phyloP scores from a whole-genome alignment of 2,888 invertebrate species.

The Hemaris fuciformis region DNA sequence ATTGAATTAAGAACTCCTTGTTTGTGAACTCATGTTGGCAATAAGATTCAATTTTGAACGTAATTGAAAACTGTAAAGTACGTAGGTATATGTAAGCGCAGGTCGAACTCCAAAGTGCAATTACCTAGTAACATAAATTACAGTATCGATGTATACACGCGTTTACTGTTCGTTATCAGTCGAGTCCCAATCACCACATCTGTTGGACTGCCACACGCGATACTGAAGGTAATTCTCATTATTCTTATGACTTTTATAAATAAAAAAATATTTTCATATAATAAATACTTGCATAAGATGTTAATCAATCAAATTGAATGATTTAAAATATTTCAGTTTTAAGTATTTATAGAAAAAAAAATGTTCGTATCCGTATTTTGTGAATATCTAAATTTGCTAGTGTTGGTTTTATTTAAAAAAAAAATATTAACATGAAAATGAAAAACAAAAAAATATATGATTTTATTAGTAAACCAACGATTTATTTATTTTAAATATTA shows the following conservation, averaged over 20 bases:
- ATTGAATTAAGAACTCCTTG: no score
- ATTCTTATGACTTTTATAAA: neutral
- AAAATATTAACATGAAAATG: no score
- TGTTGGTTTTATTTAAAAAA: no score
- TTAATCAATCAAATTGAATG: neutral
- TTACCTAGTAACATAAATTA: conserved; percentile 3
- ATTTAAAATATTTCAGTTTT: no score
- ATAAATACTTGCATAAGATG: neutral
- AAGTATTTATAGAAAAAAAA: no score
- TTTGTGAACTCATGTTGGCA: no score
- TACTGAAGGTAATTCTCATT: neutral
- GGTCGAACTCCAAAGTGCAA: conserved; percentile 13
- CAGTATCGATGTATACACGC: neutral
- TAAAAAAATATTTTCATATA: neutral
- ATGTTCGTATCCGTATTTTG: no score
- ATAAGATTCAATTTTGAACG: no score
- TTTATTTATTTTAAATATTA: no score
- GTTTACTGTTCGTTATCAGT: conserved; percentile 29
- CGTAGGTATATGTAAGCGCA: neutral
- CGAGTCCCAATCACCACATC: conserved; percentile 34
- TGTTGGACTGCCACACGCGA: conserved; percentile 15
- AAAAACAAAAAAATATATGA: no score
- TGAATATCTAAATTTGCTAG: no score
- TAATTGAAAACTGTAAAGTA: neutral
- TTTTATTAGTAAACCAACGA: no score